A percentile compares a stretch with the other conserved stretches of the same genome.
Evolutionary conservation across 2,888 invertebrate species (phyloP).

Genomic region (Brassicogethes aeneus): DNA sequence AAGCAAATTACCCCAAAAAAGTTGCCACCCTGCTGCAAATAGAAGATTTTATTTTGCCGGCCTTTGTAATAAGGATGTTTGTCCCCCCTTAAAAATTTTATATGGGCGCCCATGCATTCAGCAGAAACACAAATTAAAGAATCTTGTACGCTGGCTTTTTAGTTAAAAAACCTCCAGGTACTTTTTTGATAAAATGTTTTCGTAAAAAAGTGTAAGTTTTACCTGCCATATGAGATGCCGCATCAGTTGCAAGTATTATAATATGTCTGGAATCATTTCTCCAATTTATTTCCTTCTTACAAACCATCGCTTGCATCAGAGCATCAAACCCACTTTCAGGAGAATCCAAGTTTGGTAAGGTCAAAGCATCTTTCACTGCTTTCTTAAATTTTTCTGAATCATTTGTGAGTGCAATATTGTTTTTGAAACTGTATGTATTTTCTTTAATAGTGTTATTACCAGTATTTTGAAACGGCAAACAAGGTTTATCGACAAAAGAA

Average conservation of each 20-base stretch:
- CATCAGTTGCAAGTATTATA: slow-evolving; percentile 1
- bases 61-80: no score
- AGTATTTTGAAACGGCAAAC: no score
- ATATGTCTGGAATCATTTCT: slow-evolving; percentile 60
- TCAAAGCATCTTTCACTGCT: slow-evolving; percentile 35
- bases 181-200: no score
- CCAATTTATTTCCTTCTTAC: slow-evolving; percentile 67
- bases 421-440: slow-evolving; percentile 75
- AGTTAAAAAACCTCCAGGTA: slow-evolving; percentile 65
- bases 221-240: neutral
- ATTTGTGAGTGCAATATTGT: slow-evolving; percentile 57
- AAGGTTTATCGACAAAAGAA: slow-evolving; percentile 62
- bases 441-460: no score
- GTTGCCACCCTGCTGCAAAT: no score
- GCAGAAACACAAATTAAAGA: no score
- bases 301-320: slow-evolving; percentile 74
- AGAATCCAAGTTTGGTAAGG: slow-evolving; percentile 45
- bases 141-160: no score
- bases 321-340: slow-evolving; percentile 82
- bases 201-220: slow-evolving; percentile 47
- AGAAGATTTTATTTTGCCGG: no score
- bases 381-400: slow-evolving; percentile 43
- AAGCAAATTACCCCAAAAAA: no score
- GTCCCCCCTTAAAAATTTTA: no score
- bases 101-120: no score